These are phyloP conservation scores for Nannoperca obscura DNA, from an alignment of 2,797 vertebrate species.

Conservation along the genomic window DNA sequence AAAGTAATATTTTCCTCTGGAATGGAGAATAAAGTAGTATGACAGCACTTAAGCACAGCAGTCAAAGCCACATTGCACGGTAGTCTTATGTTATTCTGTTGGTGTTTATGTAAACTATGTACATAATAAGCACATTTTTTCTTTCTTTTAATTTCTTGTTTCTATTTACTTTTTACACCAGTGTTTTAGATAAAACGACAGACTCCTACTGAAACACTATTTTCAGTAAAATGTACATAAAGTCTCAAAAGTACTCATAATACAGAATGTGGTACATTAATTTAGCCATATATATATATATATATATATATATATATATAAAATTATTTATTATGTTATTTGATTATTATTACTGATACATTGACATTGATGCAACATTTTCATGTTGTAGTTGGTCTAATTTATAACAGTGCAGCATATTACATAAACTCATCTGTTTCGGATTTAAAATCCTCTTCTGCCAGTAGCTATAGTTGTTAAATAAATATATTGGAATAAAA, in stretches of 20 bases:
- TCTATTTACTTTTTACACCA: not conserved
- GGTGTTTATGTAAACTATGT: not conserved
- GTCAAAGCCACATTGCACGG: not conserved
- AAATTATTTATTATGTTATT: not conserved
- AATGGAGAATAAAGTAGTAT: not conserved
- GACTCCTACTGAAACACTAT: not conserved
- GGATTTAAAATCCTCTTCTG: not conserved
- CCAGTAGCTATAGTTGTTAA: not conserved
- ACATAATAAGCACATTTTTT: not conserved
- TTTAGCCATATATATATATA: not conserved
- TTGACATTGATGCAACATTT: not conserved
- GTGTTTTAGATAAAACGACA: not conserved
- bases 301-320: not conserved
- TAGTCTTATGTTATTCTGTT: not conserved
- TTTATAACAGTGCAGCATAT: not conserved
- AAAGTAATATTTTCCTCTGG: not conserved
- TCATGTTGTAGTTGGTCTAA: not conserved
- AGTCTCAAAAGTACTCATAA: not conserved
- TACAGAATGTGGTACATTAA: not conserved
- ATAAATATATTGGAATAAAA: not conserved
- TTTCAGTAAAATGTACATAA: not conserved
- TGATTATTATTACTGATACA: not conserved
- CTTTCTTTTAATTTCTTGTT: too few relatives aligned
- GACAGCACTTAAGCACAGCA: not conserved
- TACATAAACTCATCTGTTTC: not conserved